Base-by-base conservation (phyloP, 2,113 vertebrate genomes). In the Notarius lentiginosus region DNA sequence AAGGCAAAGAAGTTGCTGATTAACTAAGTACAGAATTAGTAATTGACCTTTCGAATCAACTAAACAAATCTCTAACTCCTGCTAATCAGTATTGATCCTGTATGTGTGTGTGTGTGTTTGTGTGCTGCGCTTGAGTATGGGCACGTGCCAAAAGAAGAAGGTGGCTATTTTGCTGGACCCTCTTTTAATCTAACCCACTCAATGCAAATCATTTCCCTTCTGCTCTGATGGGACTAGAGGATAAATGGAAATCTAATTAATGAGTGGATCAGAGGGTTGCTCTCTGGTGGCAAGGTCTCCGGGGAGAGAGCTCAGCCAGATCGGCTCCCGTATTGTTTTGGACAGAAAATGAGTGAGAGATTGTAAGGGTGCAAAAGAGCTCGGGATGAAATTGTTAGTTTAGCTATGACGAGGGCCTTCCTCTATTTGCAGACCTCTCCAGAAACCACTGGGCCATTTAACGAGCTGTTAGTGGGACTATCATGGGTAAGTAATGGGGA, bases 31-130 rank as follows among this genome's bases (percentile, higher is more conserved):
- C 94, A 94, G 94, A 95, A 96, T 96, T 95, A 95, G 94, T 95
- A 95, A 96, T 95, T 96, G 95, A 96, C 95, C 95, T 96, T 95
- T 95, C 94, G 95, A 96, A 95, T 96, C 95, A 95, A 95, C 95
- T 95, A 96, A 95, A 95, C 95, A 96, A 95, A 95, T 95, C 93
- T 95, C 91, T 93, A 92, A 93, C 90, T 95, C 92, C 89, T 91
- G 68, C 94, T 96, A 96, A 96, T 95, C 95, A 95, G 94, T 95
- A 96, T 96, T 94, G 95, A 96, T 95, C 90, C 73, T 88, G 86
- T 79, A 68, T 85, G 87, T 81, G 82, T 84, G 85, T 85, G 87
- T 81, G 82, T 84, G 85, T 68, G 60, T 66, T 66, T 34, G 75
- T 51, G 9, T 83, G 82, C 7, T 47, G 56, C 27, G 8, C 75